Evolutionary conservation across 2,888 invertebrate species (phyloP), one percentile per base, ranked within the genome.

Genomic region (Synergus japonicus): DNA sequence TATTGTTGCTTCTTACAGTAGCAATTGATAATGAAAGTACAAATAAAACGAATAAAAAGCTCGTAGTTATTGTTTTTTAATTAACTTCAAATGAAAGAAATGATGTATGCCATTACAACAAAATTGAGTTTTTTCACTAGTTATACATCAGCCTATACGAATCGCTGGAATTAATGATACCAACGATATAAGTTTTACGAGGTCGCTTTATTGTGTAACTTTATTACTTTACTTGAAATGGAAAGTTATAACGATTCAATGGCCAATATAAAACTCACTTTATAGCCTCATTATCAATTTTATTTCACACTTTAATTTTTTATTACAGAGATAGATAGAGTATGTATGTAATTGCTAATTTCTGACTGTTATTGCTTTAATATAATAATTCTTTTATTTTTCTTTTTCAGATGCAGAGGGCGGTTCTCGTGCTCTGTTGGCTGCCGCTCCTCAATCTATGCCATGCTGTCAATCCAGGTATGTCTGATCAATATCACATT

Each of bases 401-500:
- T 84, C 54, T 73, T 18, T 89, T 88, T 79, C 86, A 92, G 91
- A 92, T 92, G 92, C 92, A 91, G 90, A 91, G 90, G 88, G 90
- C 90, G 89, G 89, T 92, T 90, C 89, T 92, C 88, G 90, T 92
- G 87, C 87, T 90, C 85, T 91, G 90, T 88, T 92, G 91, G 91
- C 91, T 92, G 90, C 89, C 91, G 90, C 89, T 92, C 87, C 90
- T 92, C 88, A 90, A 92, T 88, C 89, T 90, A 88, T 92, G 92
- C 90, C 89, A 90, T 87, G 91, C 92, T 87, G 92, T 92, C 86
- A 90, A 92, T 90, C 92, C 92, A 89, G 92, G 92, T 92, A 89
- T 88, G 64, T 29, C 69, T 18, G 9, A 54, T 54, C 12, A 60
- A 69, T 13, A 22, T 29, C 12, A 43, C 18, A 0, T 41, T 78